These are phyloP conservation scores for Dicycla oo DNA, from an alignment of 2,888 invertebrate species.

Conservation along the genomic window DNA sequence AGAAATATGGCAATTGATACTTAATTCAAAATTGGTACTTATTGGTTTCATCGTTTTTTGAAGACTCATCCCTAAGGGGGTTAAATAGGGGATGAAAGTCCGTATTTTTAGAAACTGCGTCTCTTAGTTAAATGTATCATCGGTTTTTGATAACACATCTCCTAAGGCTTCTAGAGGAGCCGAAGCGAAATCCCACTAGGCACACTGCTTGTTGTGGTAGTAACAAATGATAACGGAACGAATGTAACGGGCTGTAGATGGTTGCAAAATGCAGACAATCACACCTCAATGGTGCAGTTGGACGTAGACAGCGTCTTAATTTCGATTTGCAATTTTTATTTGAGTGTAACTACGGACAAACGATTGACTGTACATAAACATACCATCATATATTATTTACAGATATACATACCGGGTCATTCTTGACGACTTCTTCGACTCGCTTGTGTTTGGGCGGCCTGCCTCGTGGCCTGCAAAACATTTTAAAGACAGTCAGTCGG, in stretches of 20 bases:
- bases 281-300: background rate
- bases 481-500: background rate
- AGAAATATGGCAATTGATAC: too few species aligned
- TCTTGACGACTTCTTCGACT: conserved; percentile 82
- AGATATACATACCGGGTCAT: conserved; percentile 76
- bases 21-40: too few species aligned
- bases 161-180: too few species aligned
- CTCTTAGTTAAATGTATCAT: too few species aligned
- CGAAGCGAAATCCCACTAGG: too few species aligned
- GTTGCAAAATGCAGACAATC: background rate
- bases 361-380: background rate
- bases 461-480: conserved; percentile 75
- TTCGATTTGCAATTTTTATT: background rate
- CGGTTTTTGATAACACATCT: too few species aligned
- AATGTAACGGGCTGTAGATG: background rate
- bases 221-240: background rate
- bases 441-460: conserved; percentile 87
- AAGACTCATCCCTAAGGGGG: too few species aligned
- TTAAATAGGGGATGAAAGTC: too few species aligned
- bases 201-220: background rate
- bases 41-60: too few species aligned
- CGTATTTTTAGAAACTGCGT: too few species aligned
- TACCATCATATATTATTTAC: background rate
- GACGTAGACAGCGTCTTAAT: background rate
- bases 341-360: too few species aligned